These are phyloP conservation scores for Calonectris borealis DNA, from an alignment of 2,113 vertebrate species.

Conservation along the genomic window DNA sequence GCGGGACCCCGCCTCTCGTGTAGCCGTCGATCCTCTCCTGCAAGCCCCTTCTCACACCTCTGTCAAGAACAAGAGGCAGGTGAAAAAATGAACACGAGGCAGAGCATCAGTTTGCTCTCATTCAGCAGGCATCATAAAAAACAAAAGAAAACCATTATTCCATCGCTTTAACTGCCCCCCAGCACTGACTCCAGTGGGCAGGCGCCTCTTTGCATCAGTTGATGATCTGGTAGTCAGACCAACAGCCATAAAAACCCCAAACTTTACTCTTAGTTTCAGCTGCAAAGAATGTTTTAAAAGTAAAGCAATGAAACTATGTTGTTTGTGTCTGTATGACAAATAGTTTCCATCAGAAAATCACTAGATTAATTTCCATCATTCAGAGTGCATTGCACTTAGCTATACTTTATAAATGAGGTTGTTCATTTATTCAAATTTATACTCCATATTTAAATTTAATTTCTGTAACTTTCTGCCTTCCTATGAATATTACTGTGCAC, in stretches of 20 bases:
- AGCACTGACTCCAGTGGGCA: background rate
- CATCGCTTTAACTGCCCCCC: background rate
- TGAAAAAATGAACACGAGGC: background rate
- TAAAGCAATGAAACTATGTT: background rate
- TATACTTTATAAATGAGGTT: background rate
- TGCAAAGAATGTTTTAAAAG: background rate
- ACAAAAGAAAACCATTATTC: background rate
- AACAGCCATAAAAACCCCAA: accelerated
- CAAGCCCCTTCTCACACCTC: background rate
- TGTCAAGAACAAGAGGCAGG: background rate
- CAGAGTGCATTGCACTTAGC: background rate
- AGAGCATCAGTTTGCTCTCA: background rate
- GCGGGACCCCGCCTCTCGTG: accelerated
- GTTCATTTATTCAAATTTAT: background rate
- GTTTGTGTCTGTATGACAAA: background rate
- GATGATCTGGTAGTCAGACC: background rate
- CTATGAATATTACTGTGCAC: background rate
- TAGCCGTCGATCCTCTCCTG: background rate
- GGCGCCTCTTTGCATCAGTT: background rate
- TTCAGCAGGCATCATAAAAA: background rate
- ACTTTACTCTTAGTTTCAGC: background rate
- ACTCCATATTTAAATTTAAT: background rate
- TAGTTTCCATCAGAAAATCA: background rate
- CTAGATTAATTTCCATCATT: background rate
- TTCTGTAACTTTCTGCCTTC: background rate